Evolutionary conservation across 2,797 vertebrate genomes (phyloP), one percentile per base, ranked within the genome.

Genomic region (Jordanella pulchra): DNA sequence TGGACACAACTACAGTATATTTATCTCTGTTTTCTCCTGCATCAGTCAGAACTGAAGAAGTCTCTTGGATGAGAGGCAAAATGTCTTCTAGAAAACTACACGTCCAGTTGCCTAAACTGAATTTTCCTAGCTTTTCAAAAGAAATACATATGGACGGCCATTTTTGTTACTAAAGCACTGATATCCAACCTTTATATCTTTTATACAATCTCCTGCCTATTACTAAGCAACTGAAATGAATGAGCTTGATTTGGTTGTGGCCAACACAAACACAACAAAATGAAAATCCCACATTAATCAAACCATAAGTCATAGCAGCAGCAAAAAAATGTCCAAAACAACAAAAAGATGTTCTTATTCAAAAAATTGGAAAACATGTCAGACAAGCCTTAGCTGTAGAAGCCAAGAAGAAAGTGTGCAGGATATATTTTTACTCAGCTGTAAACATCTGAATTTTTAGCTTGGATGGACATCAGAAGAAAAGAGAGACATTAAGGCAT

Each of bases 381-480:
- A 82, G 75, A 76, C 67, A 63, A 60, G 81, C 71, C 86, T 83
- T 71, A 81, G 70, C 17, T 35, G 67, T 17, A 65, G 78, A 84
- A 79, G 78, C 69, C 73, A 77, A 45, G 23, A 70, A 84, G 77
- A 86, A 84, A 65, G 79, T 78, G 54, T 55, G 61, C 44, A 28
- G 76, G 80, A 86, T 80, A 39, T 71, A 82, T n/a, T 79, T 45
- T 82, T 73, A 79, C 84, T 86, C 80, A 78, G 84, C 68, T 77
- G 75, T 81, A 82, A 91, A 88, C 78, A 65, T 78, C 45, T 48
- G 81, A 81, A 76, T 90, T 85, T 90, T 84, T 77, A 84, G 75
- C 68, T 65, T 63, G 68, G 85, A 89, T 80, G 77, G 87, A 84
- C 58, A 86, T 71, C 78, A 83, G 71, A 78, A 56, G 15, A 48